phyloP scores from a whole-genome alignment of 1,140 invertebrate genomes.

The Drosophila sproati region DNA sequence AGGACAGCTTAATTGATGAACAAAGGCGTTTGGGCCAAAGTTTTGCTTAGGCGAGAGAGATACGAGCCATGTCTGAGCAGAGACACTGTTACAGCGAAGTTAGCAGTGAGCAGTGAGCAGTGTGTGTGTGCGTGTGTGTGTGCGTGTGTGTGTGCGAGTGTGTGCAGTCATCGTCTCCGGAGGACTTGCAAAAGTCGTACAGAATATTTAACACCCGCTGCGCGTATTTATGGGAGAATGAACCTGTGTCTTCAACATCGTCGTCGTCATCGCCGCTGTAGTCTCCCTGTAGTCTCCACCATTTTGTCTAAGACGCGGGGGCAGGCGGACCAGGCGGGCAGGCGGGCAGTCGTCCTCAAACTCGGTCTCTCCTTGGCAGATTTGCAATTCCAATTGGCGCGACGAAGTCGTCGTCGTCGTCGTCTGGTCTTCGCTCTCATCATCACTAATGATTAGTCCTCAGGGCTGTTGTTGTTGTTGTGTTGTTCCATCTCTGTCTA shows the following conservation, averaged over 20 bases:
- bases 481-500: conserved; percentile 35
- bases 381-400: conserved; percentile 62
- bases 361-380: conserved; percentile 25
- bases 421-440: conserved; percentile 5
- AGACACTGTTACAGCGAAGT: conserved; percentile 11
- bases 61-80: conserved; percentile 31
- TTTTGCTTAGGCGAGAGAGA: conserved; percentile 45
- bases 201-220: conserved; percentile 83
- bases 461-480: conserved; percentile 5
- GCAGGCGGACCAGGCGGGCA: not conserved
- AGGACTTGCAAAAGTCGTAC: conserved; percentile 80
- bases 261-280: conserved; percentile 37
- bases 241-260: conserved; percentile 69
- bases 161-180: conserved; percentile 51
- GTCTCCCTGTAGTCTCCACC: conserved; percentile 51
- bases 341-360: not conserved
- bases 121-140: not conserved
- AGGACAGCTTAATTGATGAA: conserved; percentile 61
- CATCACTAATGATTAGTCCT: conserved; percentile 36
- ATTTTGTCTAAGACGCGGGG: conserved; percentile 73
- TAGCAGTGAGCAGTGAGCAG: not conserved
- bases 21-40: conserved; percentile 56
- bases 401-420: conserved; percentile 25
- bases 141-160: conserved; percentile 7
- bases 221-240: conserved; percentile 84